Evolutionary conservation across 2,797 vertebrate genomes (phyloP).

Genomic region (Sandelia bainsii): DNA sequence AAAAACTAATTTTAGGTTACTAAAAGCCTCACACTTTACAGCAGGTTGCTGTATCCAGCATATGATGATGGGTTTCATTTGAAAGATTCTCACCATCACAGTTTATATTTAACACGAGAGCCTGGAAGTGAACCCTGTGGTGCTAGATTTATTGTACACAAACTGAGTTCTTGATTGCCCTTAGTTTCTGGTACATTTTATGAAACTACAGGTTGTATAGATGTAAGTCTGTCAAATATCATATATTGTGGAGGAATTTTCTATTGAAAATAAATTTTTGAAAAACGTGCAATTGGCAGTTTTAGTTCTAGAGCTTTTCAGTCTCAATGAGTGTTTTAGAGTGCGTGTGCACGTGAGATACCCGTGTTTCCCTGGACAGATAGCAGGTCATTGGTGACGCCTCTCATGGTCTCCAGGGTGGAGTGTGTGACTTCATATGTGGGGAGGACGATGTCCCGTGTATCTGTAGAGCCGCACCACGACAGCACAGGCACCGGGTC

Average conservation of each 20-base stretch:
- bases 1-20: neutral
- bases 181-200: neutral
- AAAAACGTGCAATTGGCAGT: too few species aligned
- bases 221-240: too few species aligned
- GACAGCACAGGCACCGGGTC: conserved; percentile 90
- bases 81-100: neutral
- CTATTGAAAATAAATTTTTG: too few species aligned
- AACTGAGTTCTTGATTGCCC: neutral
- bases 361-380: conserved; percentile 95
- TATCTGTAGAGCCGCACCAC: conserved; percentile 93
- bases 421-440: conserved; percentile 95
- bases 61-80: neutral
- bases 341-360: conserved; percentile 62
- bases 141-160: too few species aligned
- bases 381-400: conserved; percentile 94
- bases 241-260: too few species aligned
- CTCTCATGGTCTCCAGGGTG: conserved; percentile 91
- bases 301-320: neutral
- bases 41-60: neutral
- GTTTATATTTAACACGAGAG: neutral
- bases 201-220: neutral
- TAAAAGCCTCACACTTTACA: too few species aligned
- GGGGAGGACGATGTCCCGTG: conserved; percentile 91
- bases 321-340: neutral
- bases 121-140: neutral